These are phyloP conservation scores for Syngnathus scovelli DNA, from an alignment of 2,113 vertebrate genomes.

Conservation along the genomic window DNA sequence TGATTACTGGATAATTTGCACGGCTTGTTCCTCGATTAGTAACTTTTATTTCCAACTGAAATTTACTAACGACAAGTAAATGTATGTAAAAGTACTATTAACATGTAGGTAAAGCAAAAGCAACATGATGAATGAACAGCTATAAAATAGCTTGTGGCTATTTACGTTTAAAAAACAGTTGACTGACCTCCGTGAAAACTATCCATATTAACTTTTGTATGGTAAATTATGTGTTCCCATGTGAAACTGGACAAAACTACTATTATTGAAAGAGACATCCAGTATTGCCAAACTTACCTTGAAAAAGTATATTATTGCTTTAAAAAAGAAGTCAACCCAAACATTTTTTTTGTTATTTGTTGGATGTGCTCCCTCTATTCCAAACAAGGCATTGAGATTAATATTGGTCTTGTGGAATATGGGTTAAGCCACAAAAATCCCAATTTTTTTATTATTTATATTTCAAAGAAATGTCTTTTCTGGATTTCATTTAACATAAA, in stretches of 20 bases:
- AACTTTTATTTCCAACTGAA: not conserved
- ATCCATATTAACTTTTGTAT: constrained; percentile 1
- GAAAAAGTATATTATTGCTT: too few species aligned
- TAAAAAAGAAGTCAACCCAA: too few species aligned
- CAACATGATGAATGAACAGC: not conserved
- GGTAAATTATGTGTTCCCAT: not conserved
- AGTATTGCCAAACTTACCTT: not conserved
- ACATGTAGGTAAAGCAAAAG: not conserved
- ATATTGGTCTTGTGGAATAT: too few species aligned
- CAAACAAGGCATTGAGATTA: too few species aligned
- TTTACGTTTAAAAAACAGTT: not conserved
- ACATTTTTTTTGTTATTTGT: too few species aligned
- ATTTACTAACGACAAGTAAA: not conserved
- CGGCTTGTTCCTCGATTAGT: not conserved
- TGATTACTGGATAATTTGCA: not conserved
- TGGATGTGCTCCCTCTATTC: too few species aligned
- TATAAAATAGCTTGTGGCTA: not conserved
- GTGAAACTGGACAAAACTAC: not conserved
- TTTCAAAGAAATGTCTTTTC: too few species aligned
- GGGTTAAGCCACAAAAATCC: too few species aligned
- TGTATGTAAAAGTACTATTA: not conserved
- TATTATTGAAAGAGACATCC: constrained; percentile 11
- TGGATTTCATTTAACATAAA: too few species aligned
- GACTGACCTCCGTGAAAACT: not conserved
- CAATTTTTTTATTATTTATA: too few species aligned